Conservation (phyloP, 2,888 invertebrate species). For the Halictus ligatus region DNA sequence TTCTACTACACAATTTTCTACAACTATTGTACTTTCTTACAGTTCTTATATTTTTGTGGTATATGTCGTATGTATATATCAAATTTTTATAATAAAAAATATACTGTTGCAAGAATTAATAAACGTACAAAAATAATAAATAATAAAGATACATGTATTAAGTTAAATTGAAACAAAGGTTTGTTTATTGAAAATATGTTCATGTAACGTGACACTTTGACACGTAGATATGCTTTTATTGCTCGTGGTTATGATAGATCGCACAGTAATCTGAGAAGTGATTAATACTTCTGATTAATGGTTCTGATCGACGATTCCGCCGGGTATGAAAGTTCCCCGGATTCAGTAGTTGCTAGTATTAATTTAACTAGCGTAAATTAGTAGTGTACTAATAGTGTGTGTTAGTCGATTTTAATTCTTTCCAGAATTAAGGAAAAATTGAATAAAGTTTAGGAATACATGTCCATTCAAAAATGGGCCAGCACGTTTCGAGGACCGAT, state of each 20-base stretch:
- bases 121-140: background rate
- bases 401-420: background rate
- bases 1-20: no score
- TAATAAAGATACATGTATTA: background rate
- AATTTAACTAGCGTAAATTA: constrained; percentile 1
- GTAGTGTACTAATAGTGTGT: no score
- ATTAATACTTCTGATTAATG: background rate
- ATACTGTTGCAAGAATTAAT: background rate
- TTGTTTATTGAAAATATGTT: background rate
- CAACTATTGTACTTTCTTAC: no score
- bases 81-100: background rate
- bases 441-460: background rate
- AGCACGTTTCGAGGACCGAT: constrained; percentile 95
- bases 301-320: constrained; percentile 3
- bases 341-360: background rate
- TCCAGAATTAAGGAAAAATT: background rate
- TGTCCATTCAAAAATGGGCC: constrained; percentile 90
- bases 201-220: background rate
- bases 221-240: background rate
- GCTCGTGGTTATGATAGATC: constrained; percentile 21
- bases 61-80: background rate
- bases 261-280: constrained; percentile 32
- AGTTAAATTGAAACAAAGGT: background rate
- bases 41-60: no score
- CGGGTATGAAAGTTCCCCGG: constrained; percentile 29